Evolutionary conservation across 30 jellyfish, hydroid and myxozoan genomes (phyloP).

Genomic region (Rhopilema esculentum): DNA sequence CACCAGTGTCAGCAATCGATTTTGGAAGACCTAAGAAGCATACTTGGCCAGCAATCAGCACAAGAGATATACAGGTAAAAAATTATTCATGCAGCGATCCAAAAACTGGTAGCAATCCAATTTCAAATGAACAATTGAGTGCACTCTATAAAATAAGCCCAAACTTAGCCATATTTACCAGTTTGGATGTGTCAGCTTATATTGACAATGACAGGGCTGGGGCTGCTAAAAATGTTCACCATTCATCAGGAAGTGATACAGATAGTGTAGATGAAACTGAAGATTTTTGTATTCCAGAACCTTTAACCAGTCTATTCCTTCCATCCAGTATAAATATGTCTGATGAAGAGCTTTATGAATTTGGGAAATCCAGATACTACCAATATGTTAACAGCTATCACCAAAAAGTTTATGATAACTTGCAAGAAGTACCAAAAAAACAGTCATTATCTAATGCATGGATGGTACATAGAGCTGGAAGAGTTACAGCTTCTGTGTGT

Average conservation of each 20-base stretch:
- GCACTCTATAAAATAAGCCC: constrained; percentile 10
- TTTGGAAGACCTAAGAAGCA: background rate
- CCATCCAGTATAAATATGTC: constrained; percentile 19
- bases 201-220: constrained; percentile 15
- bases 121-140: constrained; percentile 16
- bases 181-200: constrained; percentile 8
- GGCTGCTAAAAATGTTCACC: background rate
- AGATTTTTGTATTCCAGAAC: constrained; percentile 35
- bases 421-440: constrained; percentile 5
- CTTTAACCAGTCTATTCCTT: constrained; percentile 9
- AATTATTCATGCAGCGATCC: constrained; percentile 2
- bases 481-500: constrained; percentile 31
- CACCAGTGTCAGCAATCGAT: constrained; percentile 23
- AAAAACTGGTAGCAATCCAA: constrained; percentile 29
- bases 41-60: constrained; percentile 10
- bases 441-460: constrained; percentile 34
- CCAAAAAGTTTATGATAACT: constrained; percentile 22
- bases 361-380: background rate
- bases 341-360: constrained; percentile 5
- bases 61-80: constrained; percentile 13
- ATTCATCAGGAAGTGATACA: constrained; percentile 28
- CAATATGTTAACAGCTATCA: background rate
- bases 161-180: constrained; percentile 40
- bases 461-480: constrained; percentile 55
- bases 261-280: constrained; percentile 36